phyloP scores from a whole-genome alignment of 2,797 vertebrate species.

The Parotocinclus haroldoi region DNA sequence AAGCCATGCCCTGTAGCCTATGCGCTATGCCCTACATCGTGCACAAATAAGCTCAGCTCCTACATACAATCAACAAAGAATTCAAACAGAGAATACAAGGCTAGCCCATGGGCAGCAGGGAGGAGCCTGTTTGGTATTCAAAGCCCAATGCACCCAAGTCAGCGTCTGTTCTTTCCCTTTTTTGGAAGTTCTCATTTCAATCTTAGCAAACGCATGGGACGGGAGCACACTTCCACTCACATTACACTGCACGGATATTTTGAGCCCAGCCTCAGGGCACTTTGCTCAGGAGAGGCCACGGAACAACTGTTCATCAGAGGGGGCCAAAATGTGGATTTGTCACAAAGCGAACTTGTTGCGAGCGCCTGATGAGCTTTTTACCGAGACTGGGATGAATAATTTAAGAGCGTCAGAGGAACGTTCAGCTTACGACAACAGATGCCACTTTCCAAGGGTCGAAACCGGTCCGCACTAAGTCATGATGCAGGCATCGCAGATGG shows the following conservation, averaged over 20 bases:
- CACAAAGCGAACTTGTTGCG: constrained; percentile 54
- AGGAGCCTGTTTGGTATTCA: constrained; percentile 31
- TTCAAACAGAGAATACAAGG: constrained; percentile 15
- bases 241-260: constrained; percentile 65
- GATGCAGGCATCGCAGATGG: constrained; percentile 43
- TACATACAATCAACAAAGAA: constrained; percentile 26
- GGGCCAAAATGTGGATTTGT: constrained; percentile 50
- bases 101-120: constrained; percentile 2
- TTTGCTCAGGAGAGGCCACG: constrained; percentile 44
- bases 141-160: constrained; percentile 1
- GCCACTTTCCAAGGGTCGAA: constrained; percentile 37
- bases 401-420: constrained; percentile 44
- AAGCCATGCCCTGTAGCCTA: neutral
- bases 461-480: constrained; percentile 16
- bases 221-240: constrained; percentile 47
- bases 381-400: constrained; percentile 60
- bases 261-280: constrained; percentile 52
- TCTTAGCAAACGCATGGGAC: constrained; percentile 39
- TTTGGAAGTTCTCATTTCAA: constrained; percentile 21
- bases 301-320: constrained; percentile 33
- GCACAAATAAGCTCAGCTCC: constrained; percentile 11
- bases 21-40: neutral
- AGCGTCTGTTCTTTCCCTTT: neutral
- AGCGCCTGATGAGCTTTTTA: constrained; percentile 50
- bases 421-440: constrained; percentile 54